Evolutionary conservation across 2,113 vertebrate genomes (phyloP), one percentile per base, ranked within the genome.

Genomic region (Clinocottus analis): DNA sequence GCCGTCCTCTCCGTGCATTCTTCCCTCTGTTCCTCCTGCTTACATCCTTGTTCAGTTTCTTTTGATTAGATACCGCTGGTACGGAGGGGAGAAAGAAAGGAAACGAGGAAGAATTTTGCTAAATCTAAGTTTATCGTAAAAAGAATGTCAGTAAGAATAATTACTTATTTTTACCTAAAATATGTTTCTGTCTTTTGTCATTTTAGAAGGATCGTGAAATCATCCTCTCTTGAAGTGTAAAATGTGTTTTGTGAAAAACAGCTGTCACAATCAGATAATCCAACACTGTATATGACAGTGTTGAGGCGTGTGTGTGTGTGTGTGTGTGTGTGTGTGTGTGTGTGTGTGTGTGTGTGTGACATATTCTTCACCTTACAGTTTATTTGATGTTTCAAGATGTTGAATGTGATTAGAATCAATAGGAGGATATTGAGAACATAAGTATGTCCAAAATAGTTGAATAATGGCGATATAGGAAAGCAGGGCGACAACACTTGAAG

Each of bases 1-100:
- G 82, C 81, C 64, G 3, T 66, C 73, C 78, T 59, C 71, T 35
- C 62, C 56, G 79, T 71, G 59, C 35, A 47, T 83, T 65, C 45
- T 65, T 5, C 31, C 33, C 29, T 61, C 35, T 45, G 7, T 47
- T 74, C 12, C 69, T 12, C 58, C 39, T 37, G 25, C 14, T 14
- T 71, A 31, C 37, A 13, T 9, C 27, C 60, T 29, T 41, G 51
- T 55, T 72, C 7, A 31, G 53, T 25, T 47, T 75, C 35, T 67
- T 85, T 62, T 49, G 33, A 79, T 43, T 49, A 27, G 35, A 70
- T 29, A 56, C 29, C 29, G 67, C 17, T 70, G 33, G 3, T 45
- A 33, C 4, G 12, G 31, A 39, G 21, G 5, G 19, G 25, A 43
- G 35, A 37, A 7, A 21, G 56, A 37, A 10, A 14, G 47, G 51